Evolutionary conservation across 1,140 invertebrate species (phyloP).

Genomic region (Leptinotarsa texana): DNA sequence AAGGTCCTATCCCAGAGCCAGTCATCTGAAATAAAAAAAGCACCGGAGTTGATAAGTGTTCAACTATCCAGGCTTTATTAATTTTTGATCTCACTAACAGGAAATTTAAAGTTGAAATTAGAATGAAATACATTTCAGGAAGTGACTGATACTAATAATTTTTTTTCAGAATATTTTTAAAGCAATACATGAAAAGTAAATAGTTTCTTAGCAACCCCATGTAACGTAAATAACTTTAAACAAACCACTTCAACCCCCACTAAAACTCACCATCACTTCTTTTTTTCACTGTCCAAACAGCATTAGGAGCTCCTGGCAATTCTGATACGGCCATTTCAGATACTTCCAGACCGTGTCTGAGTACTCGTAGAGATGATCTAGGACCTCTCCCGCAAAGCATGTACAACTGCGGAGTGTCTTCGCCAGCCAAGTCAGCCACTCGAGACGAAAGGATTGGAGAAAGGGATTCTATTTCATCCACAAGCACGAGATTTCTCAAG

Average conservation of each 20-base stretch:
- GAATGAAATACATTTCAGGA: neutral
- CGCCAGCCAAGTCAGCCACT: conserved; percentile 87
- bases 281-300: conserved; percentile 98
- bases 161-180: neutral
- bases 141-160: neutral
- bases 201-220: neutral
- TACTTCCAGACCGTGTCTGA: conserved; percentile 96
- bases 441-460: conserved; percentile 90
- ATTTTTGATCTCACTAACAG: conserved; percentile 10
- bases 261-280: conserved; percentile 83
- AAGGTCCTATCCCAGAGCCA: conserved; percentile 10
- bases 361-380: conserved; percentile 86
- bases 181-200: too few relatives aligned
- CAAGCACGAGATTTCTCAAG: conserved; percentile 93
- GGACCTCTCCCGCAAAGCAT: conserved; percentile 94
- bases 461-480: conserved; percentile 97
- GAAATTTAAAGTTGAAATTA: too few relatives aligned
- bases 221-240: neutral
- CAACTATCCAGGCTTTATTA: conserved; percentile 48
- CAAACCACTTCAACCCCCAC: neutral
- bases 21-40: conserved; percentile 51
- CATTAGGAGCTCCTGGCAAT: conserved; percentile 97
- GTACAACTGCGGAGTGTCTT: conserved; percentile 98
- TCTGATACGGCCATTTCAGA: conserved; percentile 99
- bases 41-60: conserved; percentile 49